Conservation (phyloP, 1,140 invertebrate species). For the Tetragonula clypearis region DNA sequence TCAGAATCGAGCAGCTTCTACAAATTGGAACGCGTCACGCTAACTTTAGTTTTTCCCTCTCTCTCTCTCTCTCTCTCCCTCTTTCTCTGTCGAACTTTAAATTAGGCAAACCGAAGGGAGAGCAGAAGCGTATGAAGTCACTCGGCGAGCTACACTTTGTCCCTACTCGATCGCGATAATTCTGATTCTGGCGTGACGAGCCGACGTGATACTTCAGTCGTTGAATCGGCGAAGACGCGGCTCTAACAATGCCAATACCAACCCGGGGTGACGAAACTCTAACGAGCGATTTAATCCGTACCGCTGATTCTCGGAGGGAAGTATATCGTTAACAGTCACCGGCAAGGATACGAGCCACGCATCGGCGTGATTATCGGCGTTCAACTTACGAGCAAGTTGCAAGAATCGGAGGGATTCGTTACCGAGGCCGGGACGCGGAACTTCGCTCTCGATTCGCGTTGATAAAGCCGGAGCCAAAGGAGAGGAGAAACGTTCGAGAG, state of each 20-base stretch:
- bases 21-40: constrained; percentile 57
- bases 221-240: background rate
- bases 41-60: background rate
- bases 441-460: background rate
- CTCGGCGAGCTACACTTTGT: background rate
- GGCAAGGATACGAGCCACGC: background rate
- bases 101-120: background rate
- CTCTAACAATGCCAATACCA: background rate
- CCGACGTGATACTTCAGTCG: background rate
- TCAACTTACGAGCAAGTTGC: constrained; percentile 5
- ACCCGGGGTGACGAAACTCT: background rate
- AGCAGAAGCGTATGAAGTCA: background rate
- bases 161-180: background rate
- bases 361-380: background rate
- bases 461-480: background rate
- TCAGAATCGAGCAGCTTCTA: constrained; percentile 27
- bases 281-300: background rate
- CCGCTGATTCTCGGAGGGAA: background rate
- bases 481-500: background rate
- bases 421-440: background rate
- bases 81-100: background rate
- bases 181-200: background rate
- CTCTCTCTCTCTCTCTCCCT: background rate
- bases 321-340: background rate
- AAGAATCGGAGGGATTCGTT: background rate